A percentile compares a stretch with the other conserved stretches of the same genome.
Evolutionary conservation across 2,797 vertebrate species (phyloP).

Genomic region (Prionace glauca): DNA sequence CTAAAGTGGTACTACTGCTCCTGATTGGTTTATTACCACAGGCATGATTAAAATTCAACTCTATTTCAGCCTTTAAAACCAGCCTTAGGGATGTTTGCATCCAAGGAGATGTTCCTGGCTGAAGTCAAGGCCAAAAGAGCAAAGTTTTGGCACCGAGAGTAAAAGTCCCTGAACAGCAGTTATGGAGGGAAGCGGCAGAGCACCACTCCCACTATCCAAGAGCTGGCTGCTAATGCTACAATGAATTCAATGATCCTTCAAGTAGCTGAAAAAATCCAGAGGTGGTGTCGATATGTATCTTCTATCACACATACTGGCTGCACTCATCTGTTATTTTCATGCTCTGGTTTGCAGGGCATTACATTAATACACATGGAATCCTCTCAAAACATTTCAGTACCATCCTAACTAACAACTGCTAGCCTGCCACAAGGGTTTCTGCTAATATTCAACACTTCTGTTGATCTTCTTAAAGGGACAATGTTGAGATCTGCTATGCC

Average conservation of each 20-base stretch:
- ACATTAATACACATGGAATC: neutral
- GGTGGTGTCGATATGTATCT: neutral
- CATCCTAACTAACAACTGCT: neutral
- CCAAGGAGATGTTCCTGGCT: neutral
- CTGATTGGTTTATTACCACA: neutral
- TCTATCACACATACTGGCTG: neutral
- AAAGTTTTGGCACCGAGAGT: neutral
- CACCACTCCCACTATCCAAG: neutral
- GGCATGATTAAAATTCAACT: neutral
- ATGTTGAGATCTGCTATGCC: neutral
- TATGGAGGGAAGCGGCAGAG: neutral
- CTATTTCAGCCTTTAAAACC: neutral
- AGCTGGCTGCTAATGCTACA: neutral
- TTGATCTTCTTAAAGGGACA: neutral
- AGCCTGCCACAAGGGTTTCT: neutral
- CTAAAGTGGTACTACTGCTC: neutral
- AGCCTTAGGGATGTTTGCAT: neutral
- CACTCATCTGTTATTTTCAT: neutral
- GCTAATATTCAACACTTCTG: neutral
- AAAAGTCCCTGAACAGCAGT: neutral
- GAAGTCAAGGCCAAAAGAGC: neutral
- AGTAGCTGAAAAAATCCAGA: neutral
- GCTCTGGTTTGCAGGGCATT: neutral
- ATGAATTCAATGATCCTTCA: neutral
- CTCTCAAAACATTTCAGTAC: neutral